Evolutionary conservation across 2,888 invertebrate genomes (phyloP).

Genomic region (Chloromyia formosa): DNA sequence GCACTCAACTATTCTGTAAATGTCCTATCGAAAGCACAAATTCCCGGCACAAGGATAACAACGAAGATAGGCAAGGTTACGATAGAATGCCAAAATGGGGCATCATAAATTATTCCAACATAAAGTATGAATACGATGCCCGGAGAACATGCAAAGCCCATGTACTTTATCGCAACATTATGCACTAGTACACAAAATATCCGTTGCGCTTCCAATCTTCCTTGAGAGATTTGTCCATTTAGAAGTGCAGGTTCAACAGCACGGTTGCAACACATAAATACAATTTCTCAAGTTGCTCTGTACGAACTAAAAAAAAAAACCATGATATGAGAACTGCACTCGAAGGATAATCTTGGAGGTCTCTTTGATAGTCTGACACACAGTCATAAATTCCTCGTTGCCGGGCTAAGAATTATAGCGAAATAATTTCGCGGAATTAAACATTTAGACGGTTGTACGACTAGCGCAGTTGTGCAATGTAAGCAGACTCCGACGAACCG

Average conservation of each 20-base stretch:
- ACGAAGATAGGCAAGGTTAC: constrained; percentile 30
- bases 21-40: constrained; percentile 8
- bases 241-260: not conserved
- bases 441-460: constrained; percentile 31
- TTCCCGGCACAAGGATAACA: not conserved
- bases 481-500: constrained; percentile 2
- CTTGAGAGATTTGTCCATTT: not conserved
- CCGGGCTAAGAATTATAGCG: constrained; percentile 36
- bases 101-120: constrained; percentile 36
- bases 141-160: constrained; percentile 26
- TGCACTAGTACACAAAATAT: constrained; percentile 40
- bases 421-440: constrained; percentile 44
- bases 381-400: constrained; percentile 39
- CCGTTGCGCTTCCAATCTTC: constrained; percentile 4
- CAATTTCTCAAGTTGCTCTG: constrained; percentile 8
- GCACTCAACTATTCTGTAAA: constrained; percentile 11
- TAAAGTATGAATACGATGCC: constrained; percentile 35
- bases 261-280: not conserved
- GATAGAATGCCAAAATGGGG: constrained; percentile 38
- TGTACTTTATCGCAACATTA: constrained; percentile 33
- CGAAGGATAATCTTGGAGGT: constrained; percentile 33
- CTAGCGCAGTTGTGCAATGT: not conserved
- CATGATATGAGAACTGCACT: not conserved
- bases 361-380: constrained; percentile 42
- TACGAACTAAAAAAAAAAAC: not conserved